Conservation (phyloP, 2,888 invertebrate species). For the Lacanobia wlatinum region DNA sequence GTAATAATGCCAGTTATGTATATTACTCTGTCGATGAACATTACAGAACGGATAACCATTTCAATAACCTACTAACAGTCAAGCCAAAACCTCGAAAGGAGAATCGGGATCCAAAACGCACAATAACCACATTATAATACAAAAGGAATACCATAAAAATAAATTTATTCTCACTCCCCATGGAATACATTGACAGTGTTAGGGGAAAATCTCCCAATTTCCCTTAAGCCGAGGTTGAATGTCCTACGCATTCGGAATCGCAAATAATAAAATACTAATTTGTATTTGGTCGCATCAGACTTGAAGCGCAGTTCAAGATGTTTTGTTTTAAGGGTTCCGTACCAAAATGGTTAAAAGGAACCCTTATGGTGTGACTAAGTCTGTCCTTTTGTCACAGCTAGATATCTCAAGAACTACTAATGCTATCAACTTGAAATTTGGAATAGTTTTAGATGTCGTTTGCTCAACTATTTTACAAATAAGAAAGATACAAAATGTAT, state of each 20-base stretch:
- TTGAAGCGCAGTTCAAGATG: background rate
- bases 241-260: constrained; percentile 7
- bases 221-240: constrained; percentile 19
- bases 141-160: constrained; percentile 27
- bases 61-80: constrained; percentile 15
- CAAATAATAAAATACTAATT: constrained; percentile 26
- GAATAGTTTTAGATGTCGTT: no score
- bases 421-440: no score
- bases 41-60: constrained; percentile 16
- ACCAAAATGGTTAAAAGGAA: no score
- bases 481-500: no score
- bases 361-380: no score
- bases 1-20: background rate
- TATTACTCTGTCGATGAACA: background rate
- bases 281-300: constrained; percentile 10
- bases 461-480: no score
- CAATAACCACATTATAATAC: constrained; percentile 36
- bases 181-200: constrained; percentile 11
- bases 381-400: no score
- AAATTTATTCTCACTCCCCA: constrained; percentile 18
- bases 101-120: constrained; percentile 5
- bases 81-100: constrained; percentile 1
- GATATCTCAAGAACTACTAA: no score
- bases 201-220: constrained; percentile 31
- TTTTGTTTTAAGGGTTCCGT: no score